A percentile compares a stretch with the other conserved stretches of the same genome.
Evolutionary conservation across 2,797 vertebrate species (phyloP).

Genomic region (Cichlasoma orientale): DNA sequence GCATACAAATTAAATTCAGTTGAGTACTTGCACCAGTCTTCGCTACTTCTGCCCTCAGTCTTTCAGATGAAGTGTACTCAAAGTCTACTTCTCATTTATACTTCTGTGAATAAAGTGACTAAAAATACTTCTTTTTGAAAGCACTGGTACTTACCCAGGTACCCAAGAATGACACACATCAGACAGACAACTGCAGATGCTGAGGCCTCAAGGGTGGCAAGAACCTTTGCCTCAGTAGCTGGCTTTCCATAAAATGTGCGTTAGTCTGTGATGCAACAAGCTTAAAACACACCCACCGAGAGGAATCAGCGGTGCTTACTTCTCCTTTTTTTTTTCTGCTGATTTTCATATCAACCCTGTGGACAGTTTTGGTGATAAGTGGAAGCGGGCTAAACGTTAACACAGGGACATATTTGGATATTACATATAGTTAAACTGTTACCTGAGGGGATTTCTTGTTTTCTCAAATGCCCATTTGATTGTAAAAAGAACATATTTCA

Average conservation of each 20-base stretch:
- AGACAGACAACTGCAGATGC: slow-evolving; percentile 35
- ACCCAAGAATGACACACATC: slow-evolving; percentile 31
- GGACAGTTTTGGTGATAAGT: slow-evolving; percentile 67
- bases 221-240: slow-evolving; percentile 54
- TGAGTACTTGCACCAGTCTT: neutral
- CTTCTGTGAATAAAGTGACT: neutral
- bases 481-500: neutral
- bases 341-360: slow-evolving; percentile 82
- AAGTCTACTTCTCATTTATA: neutral
- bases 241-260: slow-evolving; percentile 65
- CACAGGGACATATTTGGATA: neutral
- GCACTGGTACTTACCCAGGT: slow-evolving; percentile 59
- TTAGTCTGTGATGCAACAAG: slow-evolving; percentile 71
- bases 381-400: slow-evolving; percentile 54
- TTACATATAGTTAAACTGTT: neutral
- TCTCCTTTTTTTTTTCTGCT: slow-evolving; percentile 86
- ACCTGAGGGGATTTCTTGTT: neutral
- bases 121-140: slow-evolving; percentile 1
- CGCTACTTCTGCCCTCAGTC: neutral
- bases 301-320: slow-evolving; percentile 78
- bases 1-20: neutral
- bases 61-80: neutral
- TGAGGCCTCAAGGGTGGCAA: slow-evolving; percentile 16
- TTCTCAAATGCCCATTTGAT: neutral
- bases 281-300: slow-evolving; percentile 78